phyloP scores from a whole-genome alignment of 2,113 vertebrate genomes.

The Ondatra zibethicus region DNA sequence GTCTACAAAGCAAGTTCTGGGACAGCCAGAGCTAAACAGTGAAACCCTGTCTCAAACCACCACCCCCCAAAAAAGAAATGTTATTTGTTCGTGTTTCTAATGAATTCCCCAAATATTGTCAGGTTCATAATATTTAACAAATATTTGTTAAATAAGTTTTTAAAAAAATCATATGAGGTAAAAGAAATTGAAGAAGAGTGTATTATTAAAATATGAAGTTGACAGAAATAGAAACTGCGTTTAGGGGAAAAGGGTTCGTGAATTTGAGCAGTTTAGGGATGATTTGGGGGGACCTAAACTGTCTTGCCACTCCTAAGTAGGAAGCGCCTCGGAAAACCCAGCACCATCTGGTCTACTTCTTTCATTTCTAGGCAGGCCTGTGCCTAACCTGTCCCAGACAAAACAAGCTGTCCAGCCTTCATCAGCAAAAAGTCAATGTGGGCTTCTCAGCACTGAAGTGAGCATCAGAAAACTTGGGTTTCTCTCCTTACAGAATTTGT shows the following conservation, averaged over 20 bases:
- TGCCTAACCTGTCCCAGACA: neutral
- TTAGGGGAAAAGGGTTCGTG: neutral
- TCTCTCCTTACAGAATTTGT: neutral
- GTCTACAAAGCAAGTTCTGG: too few species aligned
- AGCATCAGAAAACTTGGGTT: constrained; percentile 24
- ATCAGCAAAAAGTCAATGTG: neutral
- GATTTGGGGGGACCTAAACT: neutral
- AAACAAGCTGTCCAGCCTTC: constrained; percentile 54
- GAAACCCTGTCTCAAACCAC: too few species aligned
- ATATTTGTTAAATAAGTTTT: too few species aligned
- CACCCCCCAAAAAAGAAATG: neutral
- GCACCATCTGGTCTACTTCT: constrained; percentile 10
- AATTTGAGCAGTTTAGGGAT: neutral
- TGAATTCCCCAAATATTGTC: neutral
- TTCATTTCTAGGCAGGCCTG: neutral
- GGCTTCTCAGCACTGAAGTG: constrained; percentile 25
- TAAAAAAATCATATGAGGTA: neutral
- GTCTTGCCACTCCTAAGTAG: constrained; percentile 4
- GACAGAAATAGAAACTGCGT: constrained; percentile 35
- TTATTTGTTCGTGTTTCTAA: neutral
- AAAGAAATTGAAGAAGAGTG: neutral
- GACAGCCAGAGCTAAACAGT: too few species aligned
- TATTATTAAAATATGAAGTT: constrained; percentile 34
- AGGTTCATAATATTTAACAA: neutral
- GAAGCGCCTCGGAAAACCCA: neutral